phyloP scores from a whole-genome alignment of 1,140 invertebrate species.

The Octopus bimaculoides region DNA sequence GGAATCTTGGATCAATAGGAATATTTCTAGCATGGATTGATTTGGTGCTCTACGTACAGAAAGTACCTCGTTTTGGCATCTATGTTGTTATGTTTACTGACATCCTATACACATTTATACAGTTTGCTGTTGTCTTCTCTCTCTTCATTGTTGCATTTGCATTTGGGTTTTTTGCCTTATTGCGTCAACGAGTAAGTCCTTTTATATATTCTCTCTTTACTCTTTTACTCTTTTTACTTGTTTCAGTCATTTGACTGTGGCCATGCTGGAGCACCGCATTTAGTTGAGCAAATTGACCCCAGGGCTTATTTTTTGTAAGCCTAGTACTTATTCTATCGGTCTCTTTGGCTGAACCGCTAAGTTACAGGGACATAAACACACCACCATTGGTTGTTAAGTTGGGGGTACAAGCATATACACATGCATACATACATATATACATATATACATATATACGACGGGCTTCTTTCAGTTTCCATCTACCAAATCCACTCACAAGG shows the following conservation, averaged over 20 bases:
- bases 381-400: too few relatives aligned
- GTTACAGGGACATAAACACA: too few relatives aligned
- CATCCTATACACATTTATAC: slow-evolving; percentile 60
- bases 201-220: not conserved
- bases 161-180: slow-evolving; percentile 58
- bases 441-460: too few relatives aligned
- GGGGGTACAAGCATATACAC: too few relatives aligned
- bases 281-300: too few relatives aligned
- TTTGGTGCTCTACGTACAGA: slow-evolving; percentile 58
- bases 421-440: too few relatives aligned
- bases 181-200: slow-evolving; percentile 54
- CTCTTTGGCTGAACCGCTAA: too few relatives aligned
- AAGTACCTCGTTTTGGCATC: slow-evolving; percentile 61
- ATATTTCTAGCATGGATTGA: slow-evolving; percentile 62
- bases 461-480: too few relatives aligned
- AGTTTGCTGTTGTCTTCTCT: slow-evolving; percentile 61
- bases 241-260: not conserved
- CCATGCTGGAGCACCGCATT: not conserved
- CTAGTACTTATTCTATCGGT: too few relatives aligned
- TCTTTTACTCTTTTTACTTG: not conserved
- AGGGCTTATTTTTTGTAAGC: too few relatives aligned
- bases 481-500: too few relatives aligned
- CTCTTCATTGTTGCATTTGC: slow-evolving; percentile 62
- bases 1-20: slow-evolving; percentile 58
- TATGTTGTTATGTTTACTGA: slow-evolving; percentile 65